Evolutionary conservation across 2,113 vertebrate genomes (phyloP).

Genomic region (Colossoma macropomum): DNA sequence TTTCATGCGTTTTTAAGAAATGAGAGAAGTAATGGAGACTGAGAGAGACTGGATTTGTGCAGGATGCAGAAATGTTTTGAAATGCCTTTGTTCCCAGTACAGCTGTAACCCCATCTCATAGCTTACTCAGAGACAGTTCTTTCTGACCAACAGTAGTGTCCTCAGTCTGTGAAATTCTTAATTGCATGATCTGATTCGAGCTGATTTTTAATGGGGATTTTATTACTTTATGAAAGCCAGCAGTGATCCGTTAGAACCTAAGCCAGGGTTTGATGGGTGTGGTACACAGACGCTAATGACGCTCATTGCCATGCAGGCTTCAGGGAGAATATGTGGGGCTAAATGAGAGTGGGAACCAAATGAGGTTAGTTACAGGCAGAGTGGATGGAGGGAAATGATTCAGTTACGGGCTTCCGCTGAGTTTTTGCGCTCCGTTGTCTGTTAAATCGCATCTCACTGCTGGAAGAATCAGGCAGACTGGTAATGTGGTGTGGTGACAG

Average conservation of each 20-base stretch:
- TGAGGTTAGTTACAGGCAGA: constrained; percentile 32
- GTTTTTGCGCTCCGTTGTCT: constrained; percentile 26
- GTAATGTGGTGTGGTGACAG: not conserved
- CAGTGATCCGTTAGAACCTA: not conserved
- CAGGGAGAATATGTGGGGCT: not conserved
- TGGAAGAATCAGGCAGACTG: not conserved
- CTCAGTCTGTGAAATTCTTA: not conserved
- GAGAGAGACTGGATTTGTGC: too few species aligned
- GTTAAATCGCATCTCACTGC: constrained; percentile 25
- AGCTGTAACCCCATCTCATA: not conserved
- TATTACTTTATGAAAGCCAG: not conserved
- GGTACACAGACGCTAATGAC: constrained; percentile 21
- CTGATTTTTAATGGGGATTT: not conserved
- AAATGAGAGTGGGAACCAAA: constrained; percentile 24
- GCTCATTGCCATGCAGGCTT: constrained; percentile 31
- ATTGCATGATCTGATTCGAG: not conserved
- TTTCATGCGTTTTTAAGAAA: too few species aligned
- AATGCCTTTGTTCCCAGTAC: not conserved
- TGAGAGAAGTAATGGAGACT: too few species aligned
- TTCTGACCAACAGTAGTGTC: not conserved
- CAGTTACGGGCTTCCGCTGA: constrained; percentile 23
- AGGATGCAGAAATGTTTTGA: not conserved
- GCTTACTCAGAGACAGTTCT: not conserved
- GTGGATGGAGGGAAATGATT: constrained; percentile 34
- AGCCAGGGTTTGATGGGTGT: constrained; percentile 11